These are phyloP conservation scores for Drosophila subpulchrella DNA, from an alignment of 1,140 invertebrate genomes.

Conservation along the genomic window DNA sequence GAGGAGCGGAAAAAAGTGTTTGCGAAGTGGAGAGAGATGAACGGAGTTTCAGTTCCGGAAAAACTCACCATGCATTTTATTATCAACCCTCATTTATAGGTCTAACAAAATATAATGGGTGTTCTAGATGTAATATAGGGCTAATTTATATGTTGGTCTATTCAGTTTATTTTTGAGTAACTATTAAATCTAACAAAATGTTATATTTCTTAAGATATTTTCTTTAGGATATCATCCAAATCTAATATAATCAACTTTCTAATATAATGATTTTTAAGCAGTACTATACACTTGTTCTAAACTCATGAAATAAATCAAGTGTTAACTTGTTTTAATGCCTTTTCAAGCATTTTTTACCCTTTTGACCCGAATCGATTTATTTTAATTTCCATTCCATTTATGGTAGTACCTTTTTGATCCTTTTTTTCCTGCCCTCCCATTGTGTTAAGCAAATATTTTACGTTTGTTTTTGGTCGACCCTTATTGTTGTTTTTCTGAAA, in stretches of 20 bases:
- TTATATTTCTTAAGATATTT: too few relatives aligned
- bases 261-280: too few relatives aligned
- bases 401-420: not conserved
- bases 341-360: not conserved
- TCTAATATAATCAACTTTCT: too few relatives aligned
- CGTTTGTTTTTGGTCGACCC: conserved; percentile 7
- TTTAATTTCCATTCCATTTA: conserved; percentile 15
- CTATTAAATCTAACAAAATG: too few relatives aligned
- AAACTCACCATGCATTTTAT: conserved; percentile 6
- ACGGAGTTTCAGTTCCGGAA: not conserved
- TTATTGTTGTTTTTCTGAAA: conserved; percentile 10
- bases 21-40: not conserved
- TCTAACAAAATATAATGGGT: too few relatives aligned
- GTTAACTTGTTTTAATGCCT: not conserved
- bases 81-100: too few relatives aligned
- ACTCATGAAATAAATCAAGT: too few relatives aligned
- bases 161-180: too few relatives aligned
- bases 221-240: too few relatives aligned
- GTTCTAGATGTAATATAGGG: too few relatives aligned
- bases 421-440: not conserved
- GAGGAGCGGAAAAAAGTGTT: not conserved
- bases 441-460: conserved; percentile 3
- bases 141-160: too few relatives aligned
- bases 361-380: conserved; percentile 9
- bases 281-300: too few relatives aligned